phyloP scores from a whole-genome alignment of 2,888 invertebrate genomes.

The Anarsia innoxiella region DNA sequence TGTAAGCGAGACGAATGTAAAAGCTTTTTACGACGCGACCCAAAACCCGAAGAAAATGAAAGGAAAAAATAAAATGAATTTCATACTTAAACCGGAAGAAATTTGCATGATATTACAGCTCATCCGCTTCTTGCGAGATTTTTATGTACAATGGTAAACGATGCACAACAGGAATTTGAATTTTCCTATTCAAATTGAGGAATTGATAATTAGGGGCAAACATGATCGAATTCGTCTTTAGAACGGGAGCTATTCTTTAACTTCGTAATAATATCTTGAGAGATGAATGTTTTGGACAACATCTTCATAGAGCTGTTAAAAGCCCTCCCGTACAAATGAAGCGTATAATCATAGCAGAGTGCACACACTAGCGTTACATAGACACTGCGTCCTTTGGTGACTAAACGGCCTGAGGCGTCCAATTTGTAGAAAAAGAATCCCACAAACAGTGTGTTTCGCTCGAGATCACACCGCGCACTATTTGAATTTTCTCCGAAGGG shows the following conservation, averaged over 20 bases:
- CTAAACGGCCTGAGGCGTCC: slow-evolving; percentile 67
- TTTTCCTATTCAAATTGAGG: slow-evolving; percentile 34
- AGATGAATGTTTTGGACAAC: neutral
- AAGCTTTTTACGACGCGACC: slow-evolving; percentile 55
- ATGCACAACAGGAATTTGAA: slow-evolving; percentile 48
- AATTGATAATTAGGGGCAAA: slow-evolving; percentile 42
- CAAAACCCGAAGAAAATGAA: slow-evolving; percentile 45
- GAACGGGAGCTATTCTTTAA: slow-evolving; percentile 6
- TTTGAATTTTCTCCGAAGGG: slow-evolving; percentile 65
- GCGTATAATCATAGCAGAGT: slow-evolving; percentile 45
- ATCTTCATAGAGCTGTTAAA: slow-evolving; percentile 3
- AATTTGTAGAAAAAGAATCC: slow-evolving; percentile 72
- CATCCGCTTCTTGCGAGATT: slow-evolving; percentile 35
- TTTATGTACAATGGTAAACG: slow-evolving; percentile 48
- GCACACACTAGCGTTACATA: slow-evolving; percentile 32
- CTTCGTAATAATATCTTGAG: neutral
- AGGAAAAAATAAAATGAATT: slow-evolving; percentile 55
- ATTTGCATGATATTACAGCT: slow-evolving; percentile 68
- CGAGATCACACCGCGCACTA: slow-evolving; percentile 70
- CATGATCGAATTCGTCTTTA: slow-evolving; percentile 16
- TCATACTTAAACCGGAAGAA: slow-evolving; percentile 53
- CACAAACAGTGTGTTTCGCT: slow-evolving; percentile 65
- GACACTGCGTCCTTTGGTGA: slow-evolving; percentile 36
- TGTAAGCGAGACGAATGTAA: slow-evolving; percentile 55
- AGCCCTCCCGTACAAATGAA: slow-evolving; percentile 48